Evolutionary conservation across 1,140 invertebrate genomes (phyloP).

Genomic region (Ptiloglossa arizonensis): DNA sequence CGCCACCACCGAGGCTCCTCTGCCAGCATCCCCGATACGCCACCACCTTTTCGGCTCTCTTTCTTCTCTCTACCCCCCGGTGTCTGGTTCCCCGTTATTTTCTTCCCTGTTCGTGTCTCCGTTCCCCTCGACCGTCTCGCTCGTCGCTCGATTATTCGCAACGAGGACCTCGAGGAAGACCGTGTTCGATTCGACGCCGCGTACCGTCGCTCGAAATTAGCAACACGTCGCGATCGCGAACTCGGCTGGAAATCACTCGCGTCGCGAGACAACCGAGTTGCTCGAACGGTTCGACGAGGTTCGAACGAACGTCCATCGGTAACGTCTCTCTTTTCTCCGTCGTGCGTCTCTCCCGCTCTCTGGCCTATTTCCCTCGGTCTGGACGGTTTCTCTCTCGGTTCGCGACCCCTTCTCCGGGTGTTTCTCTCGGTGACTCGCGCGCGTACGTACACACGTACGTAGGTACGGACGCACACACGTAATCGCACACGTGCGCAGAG

Average conservation of each 20-base stretch:
- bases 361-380: conserved; percentile 43
- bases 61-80: conserved; percentile 1
- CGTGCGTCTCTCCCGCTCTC: conserved; percentile 1
- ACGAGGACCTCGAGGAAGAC: neutral
- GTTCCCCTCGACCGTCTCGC: too few relatives aligned
- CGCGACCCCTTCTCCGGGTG: neutral
- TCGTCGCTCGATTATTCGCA: neutral
- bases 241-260: too few relatives aligned
- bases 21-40: neutral
- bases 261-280: too few relatives aligned
- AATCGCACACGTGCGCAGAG: neutral
- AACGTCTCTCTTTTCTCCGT: neutral
- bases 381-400: neutral
- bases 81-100: neutral
- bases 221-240: too few relatives aligned
- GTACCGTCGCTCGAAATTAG: too few relatives aligned
- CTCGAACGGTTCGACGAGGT: too few relatives aligned
- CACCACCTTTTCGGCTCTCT: conserved; percentile 23
- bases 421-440: conserved; percentile 12
- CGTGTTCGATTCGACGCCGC: neutral
- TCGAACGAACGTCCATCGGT: neutral
- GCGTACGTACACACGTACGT: neutral
- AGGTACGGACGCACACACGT: too few relatives aligned
- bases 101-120: conserved; percentile 16
- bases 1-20: conserved; percentile 20